phyloP scores from a whole-genome alignment of 2,797 vertebrate species.

The Petrocephalus sullivani region DNA sequence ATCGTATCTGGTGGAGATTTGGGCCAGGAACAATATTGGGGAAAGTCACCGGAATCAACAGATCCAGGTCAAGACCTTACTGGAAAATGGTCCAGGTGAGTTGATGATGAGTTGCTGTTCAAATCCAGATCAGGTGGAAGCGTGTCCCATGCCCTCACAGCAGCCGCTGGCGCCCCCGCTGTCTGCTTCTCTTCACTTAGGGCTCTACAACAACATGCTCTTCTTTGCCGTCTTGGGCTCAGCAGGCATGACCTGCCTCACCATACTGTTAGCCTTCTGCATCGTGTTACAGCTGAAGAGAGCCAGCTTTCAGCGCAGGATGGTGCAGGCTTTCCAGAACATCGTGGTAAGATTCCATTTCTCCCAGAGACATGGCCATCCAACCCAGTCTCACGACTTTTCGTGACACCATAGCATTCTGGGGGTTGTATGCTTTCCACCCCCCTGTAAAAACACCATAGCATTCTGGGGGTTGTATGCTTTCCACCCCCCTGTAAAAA shows the following conservation, averaged over 20 bases:
- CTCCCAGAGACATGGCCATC: neutral
- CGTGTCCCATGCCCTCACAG: neutral
- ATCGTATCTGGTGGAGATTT: conserved; percentile 70
- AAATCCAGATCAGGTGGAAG: neutral
- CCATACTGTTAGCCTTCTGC: conserved; percentile 75
- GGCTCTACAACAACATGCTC: conserved; percentile 62
- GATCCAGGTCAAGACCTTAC: conserved; percentile 56
- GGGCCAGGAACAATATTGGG: conserved; percentile 73
- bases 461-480: too few relatives aligned
- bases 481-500: too few relatives aligned
- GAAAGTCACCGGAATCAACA: conserved; percentile 56
- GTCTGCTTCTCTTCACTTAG: conserved; percentile 42
- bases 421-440: too few relatives aligned
- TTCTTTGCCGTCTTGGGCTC: conserved; percentile 80
- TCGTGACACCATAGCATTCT: too few relatives aligned
- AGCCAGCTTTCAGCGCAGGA: conserved; percentile 72
- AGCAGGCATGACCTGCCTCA: conserved; percentile 79
- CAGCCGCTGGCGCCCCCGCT: neutral
- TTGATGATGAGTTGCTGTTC: neutral
- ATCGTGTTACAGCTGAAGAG: conserved; percentile 77
- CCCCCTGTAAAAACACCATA: too few relatives aligned
- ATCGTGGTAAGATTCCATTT: conserved; percentile 54
- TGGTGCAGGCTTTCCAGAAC: conserved; percentile 79
- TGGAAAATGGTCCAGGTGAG: conserved; percentile 27
- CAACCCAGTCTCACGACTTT: too few relatives aligned